Conservation (phyloP, 2,113 vertebrate genomes). For the Cryptoleucopteryx plumbea region DNA sequence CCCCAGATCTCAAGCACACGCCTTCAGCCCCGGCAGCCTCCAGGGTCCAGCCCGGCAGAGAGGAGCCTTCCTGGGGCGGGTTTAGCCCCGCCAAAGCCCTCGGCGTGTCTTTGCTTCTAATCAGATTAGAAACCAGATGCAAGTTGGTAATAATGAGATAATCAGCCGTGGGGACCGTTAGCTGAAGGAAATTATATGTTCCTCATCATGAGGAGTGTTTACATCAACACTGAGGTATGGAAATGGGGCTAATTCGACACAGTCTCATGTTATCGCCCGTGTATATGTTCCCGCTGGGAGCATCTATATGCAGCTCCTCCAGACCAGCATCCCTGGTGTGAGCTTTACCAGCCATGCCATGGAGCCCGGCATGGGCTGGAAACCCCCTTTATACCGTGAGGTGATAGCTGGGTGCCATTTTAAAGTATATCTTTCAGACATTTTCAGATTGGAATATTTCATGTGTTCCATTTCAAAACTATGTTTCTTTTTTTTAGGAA, state of each 20-base stretch:
- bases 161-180: not conserved
- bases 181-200: not conserved
- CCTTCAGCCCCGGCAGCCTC: not conserved
- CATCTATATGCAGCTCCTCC: not conserved
- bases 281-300: not conserved
- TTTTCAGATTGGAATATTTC: not conserved
- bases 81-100: not conserved
- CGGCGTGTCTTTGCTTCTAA: not conserved
- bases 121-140: not conserved
- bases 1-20: not conserved
- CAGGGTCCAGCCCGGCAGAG: not conserved
- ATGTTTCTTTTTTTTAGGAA: not conserved
- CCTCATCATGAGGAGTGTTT: not conserved
- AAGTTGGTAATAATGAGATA: not conserved
- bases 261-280: rapidly evolving
- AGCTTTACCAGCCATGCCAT: not conserved
- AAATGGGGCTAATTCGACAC: not conserved
- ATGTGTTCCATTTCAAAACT: not conserved
- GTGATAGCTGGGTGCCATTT: not conserved
- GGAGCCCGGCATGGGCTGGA: not conserved
- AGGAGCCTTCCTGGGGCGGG: rapidly evolving
- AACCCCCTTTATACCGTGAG: not conserved
- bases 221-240: not conserved
- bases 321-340: not conserved
- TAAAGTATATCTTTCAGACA: not conserved